A percentile compares a stretch with the other conserved stretches of the same genome.
Conservation (phyloP, 2,113 vertebrate species). For the Nycticorax nycticorax region DNA sequence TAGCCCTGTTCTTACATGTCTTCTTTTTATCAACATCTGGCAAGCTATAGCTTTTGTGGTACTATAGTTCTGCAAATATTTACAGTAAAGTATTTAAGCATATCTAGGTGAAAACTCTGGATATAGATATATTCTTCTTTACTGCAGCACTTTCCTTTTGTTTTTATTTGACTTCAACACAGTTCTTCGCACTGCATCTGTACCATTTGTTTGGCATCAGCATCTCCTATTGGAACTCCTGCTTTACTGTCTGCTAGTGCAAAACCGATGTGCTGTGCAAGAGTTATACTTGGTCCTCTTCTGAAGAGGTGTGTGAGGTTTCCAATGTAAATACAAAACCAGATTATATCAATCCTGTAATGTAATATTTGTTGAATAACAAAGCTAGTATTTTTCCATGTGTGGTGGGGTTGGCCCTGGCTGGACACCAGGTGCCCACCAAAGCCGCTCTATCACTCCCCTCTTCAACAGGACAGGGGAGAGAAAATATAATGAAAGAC, state of each 20-base stretch:
- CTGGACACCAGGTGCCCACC: too few relatives aligned
- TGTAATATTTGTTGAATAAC: background rate
- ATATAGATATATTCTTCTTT: background rate
- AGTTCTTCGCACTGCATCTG: background rate
- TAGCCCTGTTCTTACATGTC: background rate
- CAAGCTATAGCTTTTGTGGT: background rate
- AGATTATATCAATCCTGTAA: background rate
- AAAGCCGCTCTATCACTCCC: too few relatives aligned
- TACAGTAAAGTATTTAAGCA: background rate
- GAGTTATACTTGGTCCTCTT: background rate
- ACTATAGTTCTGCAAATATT: background rate
- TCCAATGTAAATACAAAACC: background rate
- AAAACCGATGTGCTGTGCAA: background rate
- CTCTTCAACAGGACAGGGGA: too few relatives aligned
- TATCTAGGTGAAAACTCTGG: background rate
- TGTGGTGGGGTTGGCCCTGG: too few relatives aligned
- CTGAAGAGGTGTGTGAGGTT: background rate
- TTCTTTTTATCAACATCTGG: background rate
- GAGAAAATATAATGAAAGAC: too few relatives aligned
- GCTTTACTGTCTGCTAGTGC: background rate
- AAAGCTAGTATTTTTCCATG: background rate
- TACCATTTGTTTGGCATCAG: background rate
- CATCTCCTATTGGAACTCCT: background rate
- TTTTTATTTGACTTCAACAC: background rate
- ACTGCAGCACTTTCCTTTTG: background rate